Base-by-base conservation (phyloP, 1,140 invertebrate genomes). In the Apocrypta bakeri region DNA sequence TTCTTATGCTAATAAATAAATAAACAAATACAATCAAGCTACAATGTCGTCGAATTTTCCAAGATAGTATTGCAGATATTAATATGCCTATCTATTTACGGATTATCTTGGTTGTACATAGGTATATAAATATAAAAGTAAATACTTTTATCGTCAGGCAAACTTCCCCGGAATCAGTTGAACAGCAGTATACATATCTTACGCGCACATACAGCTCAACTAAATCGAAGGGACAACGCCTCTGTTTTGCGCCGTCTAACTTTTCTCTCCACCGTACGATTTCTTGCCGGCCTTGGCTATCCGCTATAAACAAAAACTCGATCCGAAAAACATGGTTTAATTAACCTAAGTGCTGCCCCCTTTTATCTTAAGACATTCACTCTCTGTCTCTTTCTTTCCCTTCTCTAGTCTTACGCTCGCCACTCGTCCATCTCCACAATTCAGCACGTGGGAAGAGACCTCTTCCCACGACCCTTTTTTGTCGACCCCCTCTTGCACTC, bases 291-390 rank as follows among this genome's bases (percentile, higher is more conserved):
- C 48, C 24, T 11, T 24, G 63, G 25, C 29, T n/a, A n/a, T n/a
- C n/a, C n/a, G 66, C 66, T 2, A 21, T 17, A 69, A 69, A 33
- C 27, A 17, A 66, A 29, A 69, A 69, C 17, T 40, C n/a, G 7
- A 6, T 24, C 12, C 21, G 12, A 56, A 61, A 42, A 79, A 79
- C 27, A 72, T 25, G 42, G 66, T 68, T 72, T 72, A 79, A 79
- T 79, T 79, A 79, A 71, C 42, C 25, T 27, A 79, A 79, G 76
- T 69, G 76, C 31, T 37, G 2, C 6, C 27, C 21, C 29, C 17
- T 31, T 29, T 31, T 9, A 37, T 37, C 48, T 56, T 6, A 56
- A 56, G 48, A n/a, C 21, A 21, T 17, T 56, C 17, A 9, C 33
- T 9, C 33, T 9, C 9, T 9, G 33, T 56, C 48, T 56, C 48